phyloP scores from a whole-genome alignment of 2,888 invertebrate species.

The Abrostola triplasia region DNA sequence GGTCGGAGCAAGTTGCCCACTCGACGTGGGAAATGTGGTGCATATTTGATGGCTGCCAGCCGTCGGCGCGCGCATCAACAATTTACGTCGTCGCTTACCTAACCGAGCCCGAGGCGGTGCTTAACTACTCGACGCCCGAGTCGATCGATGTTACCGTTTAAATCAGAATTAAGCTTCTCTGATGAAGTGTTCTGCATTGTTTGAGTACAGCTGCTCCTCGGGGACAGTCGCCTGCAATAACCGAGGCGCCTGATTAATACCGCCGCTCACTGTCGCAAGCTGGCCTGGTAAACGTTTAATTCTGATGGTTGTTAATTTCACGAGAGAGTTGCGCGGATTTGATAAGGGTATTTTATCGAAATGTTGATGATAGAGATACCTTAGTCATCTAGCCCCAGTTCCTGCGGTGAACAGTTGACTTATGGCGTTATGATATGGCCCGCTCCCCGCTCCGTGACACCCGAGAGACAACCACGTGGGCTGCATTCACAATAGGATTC shows the following conservation, averaged over 20 bases:
- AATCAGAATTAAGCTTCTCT: slow-evolving; percentile 69
- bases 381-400: not conserved
- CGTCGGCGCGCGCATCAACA: slow-evolving; percentile 73
- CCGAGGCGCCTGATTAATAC: slow-evolving; percentile 54
- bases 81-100: slow-evolving; percentile 74
- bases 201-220: slow-evolving; percentile 56
- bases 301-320: slow-evolving; percentile 54
- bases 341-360: slow-evolving; percentile 39
- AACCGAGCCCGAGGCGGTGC: slow-evolving; percentile 70
- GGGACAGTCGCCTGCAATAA: slow-evolving; percentile 56
- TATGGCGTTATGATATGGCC: slow-evolving; percentile 48
- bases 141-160: slow-evolving; percentile 72
- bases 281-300: slow-evolving; percentile 56
- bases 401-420: slow-evolving; percentile 25
- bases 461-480: slow-evolving; percentile 32
- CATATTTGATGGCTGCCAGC: slow-evolving; percentile 80
- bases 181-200: slow-evolving; percentile 63
- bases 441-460: slow-evolving; percentile 18
- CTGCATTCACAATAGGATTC: slow-evolving; percentile 41
- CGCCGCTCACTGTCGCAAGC: slow-evolving; percentile 45
- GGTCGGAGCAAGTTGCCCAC: slow-evolving; percentile 58
- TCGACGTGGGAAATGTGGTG: slow-evolving; percentile 70
- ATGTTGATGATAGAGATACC: slow-evolving; percentile 39
- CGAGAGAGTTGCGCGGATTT: slow-evolving; percentile 49
- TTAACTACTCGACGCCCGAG: slow-evolving; percentile 66